A percentile compares a stretch with the other conserved stretches of the same genome.
phyloP scores from a whole-genome alignment of 2,797 vertebrate species.

The Psittacula echo region DNA sequence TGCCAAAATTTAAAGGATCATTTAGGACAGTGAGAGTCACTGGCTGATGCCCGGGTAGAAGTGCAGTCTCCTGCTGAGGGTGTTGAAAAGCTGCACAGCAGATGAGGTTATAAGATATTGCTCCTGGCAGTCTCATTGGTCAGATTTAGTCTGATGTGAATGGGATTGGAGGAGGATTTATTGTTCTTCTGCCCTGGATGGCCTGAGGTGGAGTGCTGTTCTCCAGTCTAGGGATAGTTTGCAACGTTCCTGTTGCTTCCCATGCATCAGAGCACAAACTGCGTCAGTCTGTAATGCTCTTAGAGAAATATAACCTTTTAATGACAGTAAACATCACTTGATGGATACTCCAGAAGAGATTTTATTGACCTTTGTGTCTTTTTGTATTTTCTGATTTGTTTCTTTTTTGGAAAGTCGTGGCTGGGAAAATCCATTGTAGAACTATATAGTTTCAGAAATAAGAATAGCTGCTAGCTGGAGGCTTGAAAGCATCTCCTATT shows the following conservation, averaged over 20 bases:
- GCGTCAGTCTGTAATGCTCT: neutral
- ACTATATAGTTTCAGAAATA: neutral
- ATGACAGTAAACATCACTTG: slow-evolving; percentile 28
- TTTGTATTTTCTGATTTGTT: slow-evolving; percentile 5
- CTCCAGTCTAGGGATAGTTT: neutral
- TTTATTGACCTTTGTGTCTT: slow-evolving; percentile 43
- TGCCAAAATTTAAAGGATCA: neutral
- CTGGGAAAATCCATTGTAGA: neutral
- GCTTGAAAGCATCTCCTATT: neutral
- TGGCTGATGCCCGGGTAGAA: neutral
- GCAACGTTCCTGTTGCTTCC: neutral
- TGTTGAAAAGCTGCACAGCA: slow-evolving; percentile 14
- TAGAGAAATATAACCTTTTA: slow-evolving; percentile 19
- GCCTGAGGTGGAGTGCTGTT: neutral
- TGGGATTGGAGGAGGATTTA: slow-evolving; percentile 11
- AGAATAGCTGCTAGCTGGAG: neutral
- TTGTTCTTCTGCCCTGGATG: neutral
- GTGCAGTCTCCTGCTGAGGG: neutral
- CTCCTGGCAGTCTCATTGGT: neutral
- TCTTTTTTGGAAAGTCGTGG: neutral
- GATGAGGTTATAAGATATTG: neutral
- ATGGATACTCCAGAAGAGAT: slow-evolving; percentile 7
- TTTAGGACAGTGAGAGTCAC: neutral
- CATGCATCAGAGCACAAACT: neutral
- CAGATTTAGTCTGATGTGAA: neutral